Base-by-base conservation (phyloP, 2,888 invertebrate species). In the Callyntrura guangdongensis region DNA sequence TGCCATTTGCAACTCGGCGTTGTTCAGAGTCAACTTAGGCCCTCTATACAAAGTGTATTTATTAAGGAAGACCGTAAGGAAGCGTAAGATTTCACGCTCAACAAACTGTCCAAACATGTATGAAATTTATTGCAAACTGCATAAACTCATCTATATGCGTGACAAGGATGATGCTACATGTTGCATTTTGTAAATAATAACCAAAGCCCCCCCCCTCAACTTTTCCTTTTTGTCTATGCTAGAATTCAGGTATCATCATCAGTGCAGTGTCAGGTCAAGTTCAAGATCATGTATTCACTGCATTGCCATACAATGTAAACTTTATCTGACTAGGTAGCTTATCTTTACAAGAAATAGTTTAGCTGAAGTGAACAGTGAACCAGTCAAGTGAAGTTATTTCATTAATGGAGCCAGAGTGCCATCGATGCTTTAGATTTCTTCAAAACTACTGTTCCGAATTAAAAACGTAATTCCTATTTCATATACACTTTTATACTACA, bases 191-290 rank as follows among this genome's bases (percentile, higher is more conserved):
- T 25, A n/a, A 69, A 69, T 49, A 0, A 49, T 77, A 53, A 77
- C 25, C 14, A 74, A 74, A 47, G 36, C 17, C 53, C 53, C 20
- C 8, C 17, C 59, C 14, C 36, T 79, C 36, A 61, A 79, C 59
- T 90, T 90, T 90, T 81, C 85, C 69, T 90, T 90, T 74, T 82
- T 49, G 49, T 83, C 59, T 61, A 27, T 72, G 25, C 47, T 56
- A 77, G 59, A 67, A 36, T 36, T 36, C 36, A 4, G 6, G 36
- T 36, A 36, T 81, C 22, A 85, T 64, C 56, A 81, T 56, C 17
- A 11, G 47, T n/a, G n/a, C 79, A 89, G 64, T 89, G 89, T 85
- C 85, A 85, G 90, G 90, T 90, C 90, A 90, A 90, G 90, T 90
- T 90, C 90, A 90, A 81, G 90, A 90, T 85, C 90, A 85, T 61